A percentile compares a stretch with the other conserved stretches of the same genome.
These are phyloP conservation scores for Saccostrea cuccullata DNA, from an alignment of 1,140 invertebrate species.

Conservation along the genomic window DNA sequence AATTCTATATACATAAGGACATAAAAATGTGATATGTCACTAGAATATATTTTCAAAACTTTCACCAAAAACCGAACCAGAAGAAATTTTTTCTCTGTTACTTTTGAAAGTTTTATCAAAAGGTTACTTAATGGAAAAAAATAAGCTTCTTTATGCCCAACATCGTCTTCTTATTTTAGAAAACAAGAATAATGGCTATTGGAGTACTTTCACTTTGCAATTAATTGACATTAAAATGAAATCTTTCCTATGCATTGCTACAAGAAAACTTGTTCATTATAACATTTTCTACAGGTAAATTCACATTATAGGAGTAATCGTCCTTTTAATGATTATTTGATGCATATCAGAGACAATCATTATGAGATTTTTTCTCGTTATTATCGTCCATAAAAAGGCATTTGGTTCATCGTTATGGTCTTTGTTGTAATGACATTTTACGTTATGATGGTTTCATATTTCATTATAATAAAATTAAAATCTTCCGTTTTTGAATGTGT, in stretches of 20 bases:
- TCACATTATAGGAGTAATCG: neutral
- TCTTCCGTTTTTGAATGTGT: too few species aligned
- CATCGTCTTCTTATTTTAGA: neutral
- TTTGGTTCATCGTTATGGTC: neutral
- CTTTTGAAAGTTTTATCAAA: neutral
- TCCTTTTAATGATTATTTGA: neutral
- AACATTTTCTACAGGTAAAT: neutral
- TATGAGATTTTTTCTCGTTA: neutral
- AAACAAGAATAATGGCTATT: neutral
- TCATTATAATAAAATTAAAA: too few species aligned
- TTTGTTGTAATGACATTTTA: neutral
- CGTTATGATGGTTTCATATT: too few species aligned
- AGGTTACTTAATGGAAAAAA: neutral
- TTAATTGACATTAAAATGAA: neutral
- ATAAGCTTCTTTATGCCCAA: conserved; percentile 17
- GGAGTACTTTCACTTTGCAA: neutral
- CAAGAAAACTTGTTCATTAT: neutral
- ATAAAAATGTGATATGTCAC: too few species aligned
- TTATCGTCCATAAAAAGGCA: neutral
- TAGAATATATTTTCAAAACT: too few species aligned
- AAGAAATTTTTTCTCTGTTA: too few species aligned
- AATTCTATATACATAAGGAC: too few species aligned
- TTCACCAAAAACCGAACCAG: too few species aligned
- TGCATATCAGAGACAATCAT: neutral
- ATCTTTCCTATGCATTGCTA: neutral